Base-by-base conservation (phyloP, 2,113 vertebrate species). In the Saguinus imperator region DNA sequence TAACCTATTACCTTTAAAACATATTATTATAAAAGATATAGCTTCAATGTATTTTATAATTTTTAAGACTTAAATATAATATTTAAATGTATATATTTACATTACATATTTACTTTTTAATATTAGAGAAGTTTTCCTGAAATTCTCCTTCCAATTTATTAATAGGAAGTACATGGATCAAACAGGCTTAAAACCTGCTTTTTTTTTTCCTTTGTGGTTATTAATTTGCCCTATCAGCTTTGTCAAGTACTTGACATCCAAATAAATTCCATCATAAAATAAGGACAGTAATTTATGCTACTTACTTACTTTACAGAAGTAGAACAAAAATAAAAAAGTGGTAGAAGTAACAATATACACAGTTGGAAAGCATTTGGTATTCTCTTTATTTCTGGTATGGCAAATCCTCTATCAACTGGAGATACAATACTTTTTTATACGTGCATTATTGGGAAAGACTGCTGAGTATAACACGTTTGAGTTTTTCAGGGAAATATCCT, bases 221-320 rank as follows among this genome's bases (percentile, higher is more conserved):
- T 20, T 84, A 91, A 92, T 91, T 93, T 96, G 37, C 23, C 37
- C n/a, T 61, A 83, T 83, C 35, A 94, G n/a, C 23, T 72, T 95
- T 88, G 1, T 20, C 25, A 96, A 89, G n/a, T 72, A 94, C 40
- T 86, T 96, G 94, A 76, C 3, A 0, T 89, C 21, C 83, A 94
- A 82, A 84, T 84, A 95, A 94, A 96, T 82, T 91, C 52, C 50
- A 77, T 84, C 91, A 95, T 88, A 95, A 97, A 96, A 73, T 93
- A 97, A 93, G 17, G 37, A 70, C 1, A 77, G 1, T 77, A 89
- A 93, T 68, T 91, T 92, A 96, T 92, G 16, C 40, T 84, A 61
- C 61, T 84, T 94, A 43, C 18, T 58, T 77, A 97, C 6, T 21
- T 94, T 91, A 82, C 27, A 94, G 21, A 84, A 0, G 35, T 61